Percentiles rank a stretch among this genome's conserved stretches.
These are phyloP conservation scores for Homarus americanus DNA, from an alignment of 1,140 invertebrate species.

Conservation along the genomic window DNA sequence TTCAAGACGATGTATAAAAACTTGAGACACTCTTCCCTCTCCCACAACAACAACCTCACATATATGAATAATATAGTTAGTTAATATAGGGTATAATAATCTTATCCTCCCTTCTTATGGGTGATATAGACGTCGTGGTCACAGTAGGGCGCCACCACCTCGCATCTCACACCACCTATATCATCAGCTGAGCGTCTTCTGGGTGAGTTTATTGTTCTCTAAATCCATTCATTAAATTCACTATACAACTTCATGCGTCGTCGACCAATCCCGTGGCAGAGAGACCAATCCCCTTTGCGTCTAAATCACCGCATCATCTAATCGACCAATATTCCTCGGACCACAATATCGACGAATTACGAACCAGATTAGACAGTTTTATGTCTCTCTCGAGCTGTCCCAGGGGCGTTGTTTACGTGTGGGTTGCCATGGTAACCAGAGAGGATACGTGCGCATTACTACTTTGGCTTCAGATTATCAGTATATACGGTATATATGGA, in stretches of 20 bases:
- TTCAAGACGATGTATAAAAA: no score
- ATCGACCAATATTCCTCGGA: constrained; percentile 35
- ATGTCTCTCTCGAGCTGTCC: neutral
- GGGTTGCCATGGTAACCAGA: neutral
- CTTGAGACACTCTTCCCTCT: no score
- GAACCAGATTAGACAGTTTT: constrained; percentile 8
- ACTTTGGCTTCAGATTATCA: no score
- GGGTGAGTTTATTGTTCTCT: neutral
- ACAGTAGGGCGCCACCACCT: no score
- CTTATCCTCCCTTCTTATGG: no score
- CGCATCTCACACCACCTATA: neutral
- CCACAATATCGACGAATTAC: constrained; percentile 49
- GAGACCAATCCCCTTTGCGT: constrained; percentile 41
- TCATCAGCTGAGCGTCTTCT: neutral
- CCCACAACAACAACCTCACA: no score
- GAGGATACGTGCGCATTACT: no score
- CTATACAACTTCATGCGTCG: constrained; percentile 18
- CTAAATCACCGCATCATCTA: constrained; percentile 59
- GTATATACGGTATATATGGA: no score
- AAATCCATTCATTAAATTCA: constrained; percentile 51
- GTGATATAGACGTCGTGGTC: no score
- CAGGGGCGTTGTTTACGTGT: constrained; percentile 2
- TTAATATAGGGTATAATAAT: no score
- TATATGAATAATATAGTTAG: no score
- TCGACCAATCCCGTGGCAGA: constrained; percentile 41